Percentiles rank a stretch among this genome's conserved stretches.
Conservation (phyloP, 1,140 invertebrate species). For the Drosophila equinoxialis region DNA sequence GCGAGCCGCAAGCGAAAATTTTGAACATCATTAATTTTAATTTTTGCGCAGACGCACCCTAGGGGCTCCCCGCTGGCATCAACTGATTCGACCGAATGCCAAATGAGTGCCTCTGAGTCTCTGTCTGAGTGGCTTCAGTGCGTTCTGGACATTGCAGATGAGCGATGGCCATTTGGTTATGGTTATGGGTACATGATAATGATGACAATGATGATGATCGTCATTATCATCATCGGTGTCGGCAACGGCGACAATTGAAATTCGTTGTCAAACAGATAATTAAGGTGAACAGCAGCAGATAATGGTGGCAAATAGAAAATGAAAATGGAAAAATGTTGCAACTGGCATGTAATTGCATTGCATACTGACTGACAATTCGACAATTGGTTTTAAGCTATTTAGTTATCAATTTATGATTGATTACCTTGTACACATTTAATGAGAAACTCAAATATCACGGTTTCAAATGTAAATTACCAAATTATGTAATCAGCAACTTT, state of each 20-base stretch:
- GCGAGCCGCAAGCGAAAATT: constrained; percentile 47
- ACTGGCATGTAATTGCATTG: constrained; percentile 17
- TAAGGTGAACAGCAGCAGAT: constrained; percentile 37
- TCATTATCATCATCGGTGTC: constrained; percentile 28
- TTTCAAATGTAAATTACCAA: neutral
- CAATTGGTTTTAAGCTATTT: constrained; percentile 6
- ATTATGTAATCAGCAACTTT: neutral
- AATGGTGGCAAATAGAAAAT: constrained; percentile 41
- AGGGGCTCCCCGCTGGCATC: constrained; percentile 21
- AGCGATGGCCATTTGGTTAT: constrained; percentile 14
- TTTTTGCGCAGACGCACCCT: constrained; percentile 74
- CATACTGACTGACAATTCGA: constrained; percentile 32
- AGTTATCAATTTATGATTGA: constrained; percentile 8
- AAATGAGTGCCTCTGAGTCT: constrained; percentile 13
- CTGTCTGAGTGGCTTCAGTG: constrained; percentile 36
- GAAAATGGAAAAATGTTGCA: constrained; percentile 44
- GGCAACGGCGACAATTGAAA: constrained; percentile 27
- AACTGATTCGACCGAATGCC: constrained; percentile 3
- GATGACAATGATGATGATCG: constrained; percentile 29
- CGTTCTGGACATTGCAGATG: constrained; percentile 57
- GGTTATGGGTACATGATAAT: constrained; percentile 31
- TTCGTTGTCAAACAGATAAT: constrained; percentile 39
- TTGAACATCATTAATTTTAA: constrained; percentile 79
- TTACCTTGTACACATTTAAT: neutral
- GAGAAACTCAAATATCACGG: neutral